Conservation (phyloP, 2,888 invertebrate genomes). For the Muscina levida region DNA sequence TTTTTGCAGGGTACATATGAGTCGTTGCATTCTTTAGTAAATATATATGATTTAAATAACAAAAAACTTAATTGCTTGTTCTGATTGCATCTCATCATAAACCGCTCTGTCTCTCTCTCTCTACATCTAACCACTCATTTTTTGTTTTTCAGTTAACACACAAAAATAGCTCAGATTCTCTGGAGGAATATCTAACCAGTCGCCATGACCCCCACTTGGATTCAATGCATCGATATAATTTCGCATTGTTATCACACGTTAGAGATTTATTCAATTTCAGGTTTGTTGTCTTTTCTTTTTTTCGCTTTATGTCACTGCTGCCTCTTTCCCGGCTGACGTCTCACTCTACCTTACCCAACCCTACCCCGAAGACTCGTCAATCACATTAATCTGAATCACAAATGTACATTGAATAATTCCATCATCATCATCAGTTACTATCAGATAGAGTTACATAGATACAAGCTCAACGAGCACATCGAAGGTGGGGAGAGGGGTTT, state of each 20-base stretch:
- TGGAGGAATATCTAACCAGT: constrained; percentile 81
- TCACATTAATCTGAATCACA: constrained; percentile 22
- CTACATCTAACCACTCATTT: too few relatives aligned
- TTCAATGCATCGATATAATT: constrained; percentile 84
- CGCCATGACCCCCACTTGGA: constrained; percentile 82
- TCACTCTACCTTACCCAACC: too few relatives aligned
- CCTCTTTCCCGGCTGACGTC: background rate
- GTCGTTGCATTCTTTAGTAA: too few relatives aligned
- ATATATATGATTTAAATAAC: too few relatives aligned
- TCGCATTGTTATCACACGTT: constrained; percentile 82
- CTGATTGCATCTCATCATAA: too few relatives aligned
- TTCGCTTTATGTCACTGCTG: constrained; percentile 17
- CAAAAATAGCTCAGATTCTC: constrained; percentile 77
- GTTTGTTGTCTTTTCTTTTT: constrained; percentile 78
- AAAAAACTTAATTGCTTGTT: too few relatives aligned
- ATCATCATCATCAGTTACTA: constrained; percentile 26
- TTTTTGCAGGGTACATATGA: too few relatives aligned
- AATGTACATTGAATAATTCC: constrained; percentile 31
- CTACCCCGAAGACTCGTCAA: constrained; percentile 26
- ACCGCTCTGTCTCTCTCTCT: too few relatives aligned
- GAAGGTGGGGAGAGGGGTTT: too few relatives aligned
- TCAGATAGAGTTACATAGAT: background rate
- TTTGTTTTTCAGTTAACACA: constrained; percentile 77
- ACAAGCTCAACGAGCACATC: too few relatives aligned
- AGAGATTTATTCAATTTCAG: constrained; percentile 85